phyloP scores from a whole-genome alignment of 2,113 vertebrate genomes.

The Pygoscelis antarcticus region DNA sequence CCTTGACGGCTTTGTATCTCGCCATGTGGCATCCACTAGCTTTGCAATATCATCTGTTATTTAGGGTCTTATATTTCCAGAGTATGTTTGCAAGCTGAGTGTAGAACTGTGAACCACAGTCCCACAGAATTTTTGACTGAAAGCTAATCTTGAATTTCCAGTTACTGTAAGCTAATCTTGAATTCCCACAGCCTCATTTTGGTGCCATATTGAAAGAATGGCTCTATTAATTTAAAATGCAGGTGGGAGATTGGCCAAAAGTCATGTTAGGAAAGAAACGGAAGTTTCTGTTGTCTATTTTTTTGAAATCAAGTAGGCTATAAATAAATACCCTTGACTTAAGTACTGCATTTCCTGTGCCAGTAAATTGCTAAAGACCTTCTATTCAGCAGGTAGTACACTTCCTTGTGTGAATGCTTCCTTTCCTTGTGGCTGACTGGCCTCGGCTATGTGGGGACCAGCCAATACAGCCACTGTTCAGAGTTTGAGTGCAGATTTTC shows the following conservation, averaged over 20 bases:
- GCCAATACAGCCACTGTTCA: rapidly evolving
- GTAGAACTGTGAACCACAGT: conserved; percentile 40
- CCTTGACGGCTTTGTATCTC: conserved; percentile 39
- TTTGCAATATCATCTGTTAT: conserved; percentile 62
- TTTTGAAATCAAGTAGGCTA: neutral
- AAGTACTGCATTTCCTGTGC: neutral
- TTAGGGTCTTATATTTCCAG: conserved; percentile 53
- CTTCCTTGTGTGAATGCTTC: neutral
- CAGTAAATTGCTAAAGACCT: neutral
- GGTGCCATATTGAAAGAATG: neutral
- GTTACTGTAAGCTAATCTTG: neutral
- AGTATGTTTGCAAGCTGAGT: conserved; percentile 56
- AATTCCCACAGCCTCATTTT: neutral
- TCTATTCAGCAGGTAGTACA: neutral
- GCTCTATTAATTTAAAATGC: neutral
- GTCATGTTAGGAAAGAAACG: neutral
- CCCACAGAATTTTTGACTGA: conserved; percentile 9
- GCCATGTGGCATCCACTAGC: conserved; percentile 44
- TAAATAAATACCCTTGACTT: neutral
- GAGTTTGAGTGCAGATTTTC: neutral
- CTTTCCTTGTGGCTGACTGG: neutral
- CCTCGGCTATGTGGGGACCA: neutral
- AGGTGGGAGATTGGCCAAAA: neutral
- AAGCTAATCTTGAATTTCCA: neutral
- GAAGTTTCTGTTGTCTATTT: neutral